Conservation (phyloP, 2,888 invertebrate genomes). For the Eueremaeus valkanovi region DNA sequence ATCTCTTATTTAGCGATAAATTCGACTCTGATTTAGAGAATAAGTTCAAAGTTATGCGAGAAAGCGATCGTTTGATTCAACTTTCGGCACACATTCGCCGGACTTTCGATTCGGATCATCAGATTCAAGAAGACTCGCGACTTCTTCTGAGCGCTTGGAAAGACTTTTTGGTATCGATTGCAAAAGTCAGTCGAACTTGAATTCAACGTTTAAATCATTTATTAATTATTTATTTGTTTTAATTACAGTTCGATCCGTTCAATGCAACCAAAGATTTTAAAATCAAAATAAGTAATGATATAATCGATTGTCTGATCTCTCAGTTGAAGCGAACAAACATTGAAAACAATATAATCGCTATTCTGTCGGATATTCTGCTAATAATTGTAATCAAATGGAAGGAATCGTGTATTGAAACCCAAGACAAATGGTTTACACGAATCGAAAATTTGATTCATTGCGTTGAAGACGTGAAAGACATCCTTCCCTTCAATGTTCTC, state of each 20-base stretch:
- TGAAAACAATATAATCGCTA: background rate
- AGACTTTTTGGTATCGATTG: slow-evolving; percentile 40
- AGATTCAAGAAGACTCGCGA: background rate
- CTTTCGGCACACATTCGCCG: slow-evolving; percentile 36
- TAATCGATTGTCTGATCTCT: slow-evolving; percentile 16
- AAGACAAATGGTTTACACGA: slow-evolving; percentile 17
- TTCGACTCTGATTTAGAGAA: slow-evolving; percentile 29
- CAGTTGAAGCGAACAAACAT: background rate
- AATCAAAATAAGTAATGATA: slow-evolving; percentile 9
- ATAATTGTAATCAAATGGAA: slow-evolving; percentile 27
- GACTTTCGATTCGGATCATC: background rate
- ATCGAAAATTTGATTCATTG: background rate
- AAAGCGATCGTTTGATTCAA: slow-evolving; percentile 22
- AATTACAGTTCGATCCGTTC: slow-evolving; percentile 38
- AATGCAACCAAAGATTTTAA: background rate
- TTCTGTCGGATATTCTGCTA: slow-evolving; percentile 10
- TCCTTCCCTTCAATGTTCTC: slow-evolving; percentile 12
- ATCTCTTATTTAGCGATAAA: slow-evolving; percentile 41
- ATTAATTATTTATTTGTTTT: background rate
- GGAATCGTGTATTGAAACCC: background rate
- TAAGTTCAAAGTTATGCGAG: slow-evolving; percentile 32
- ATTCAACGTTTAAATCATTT: background rate
- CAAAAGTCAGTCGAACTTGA: slow-evolving; percentile 9
- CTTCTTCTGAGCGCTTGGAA: slow-evolving; percentile 38
- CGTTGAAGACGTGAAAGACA: background rate